Evolutionary conservation across 2,797 vertebrate genomes (phyloP).

Genomic region (Crax fasciolata): DNA sequence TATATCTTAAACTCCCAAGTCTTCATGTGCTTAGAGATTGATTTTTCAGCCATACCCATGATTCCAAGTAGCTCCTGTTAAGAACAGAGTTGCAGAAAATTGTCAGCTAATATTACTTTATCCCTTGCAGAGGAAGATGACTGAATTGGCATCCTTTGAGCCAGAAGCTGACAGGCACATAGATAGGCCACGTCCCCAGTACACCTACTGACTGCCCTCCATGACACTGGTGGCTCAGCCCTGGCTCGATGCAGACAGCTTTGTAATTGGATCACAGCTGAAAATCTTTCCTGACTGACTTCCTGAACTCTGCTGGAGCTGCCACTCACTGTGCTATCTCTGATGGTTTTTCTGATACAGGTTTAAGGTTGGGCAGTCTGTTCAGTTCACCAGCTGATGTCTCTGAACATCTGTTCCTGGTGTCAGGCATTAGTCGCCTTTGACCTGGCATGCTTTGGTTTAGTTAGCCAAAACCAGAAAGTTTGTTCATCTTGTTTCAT

Average conservation of each 20-base stretch:
- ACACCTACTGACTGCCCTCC: background rate
- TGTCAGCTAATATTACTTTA: background rate
- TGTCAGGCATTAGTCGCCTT: background rate
- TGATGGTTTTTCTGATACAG: slow-evolving; percentile 25
- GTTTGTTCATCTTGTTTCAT: background rate
- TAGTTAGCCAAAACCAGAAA: background rate
- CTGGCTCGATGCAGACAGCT: slow-evolving; percentile 22
- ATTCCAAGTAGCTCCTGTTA: background rate
- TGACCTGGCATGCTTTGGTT: background rate
- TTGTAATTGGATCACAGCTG: slow-evolving; percentile 47
- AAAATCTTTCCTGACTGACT: slow-evolving; percentile 37
- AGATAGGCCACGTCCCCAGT: background rate
- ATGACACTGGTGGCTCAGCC: background rate
- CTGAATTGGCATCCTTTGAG: slow-evolving; percentile 1
- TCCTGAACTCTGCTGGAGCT: slow-evolving; percentile 26
- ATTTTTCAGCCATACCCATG: background rate
- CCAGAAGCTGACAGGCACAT: background rate
- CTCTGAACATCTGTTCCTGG: slow-evolving; percentile 33
- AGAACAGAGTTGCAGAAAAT: background rate
- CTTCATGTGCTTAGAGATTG: background rate
- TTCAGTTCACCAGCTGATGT: background rate
- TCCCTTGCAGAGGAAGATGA: background rate
- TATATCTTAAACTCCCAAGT: background rate
- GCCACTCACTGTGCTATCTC: slow-evolving; percentile 16
- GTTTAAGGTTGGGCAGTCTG: slow-evolving; percentile 5